Conservation (phyloP, 2,888 invertebrate genomes). For the Drosophila multiciliata region DNA sequence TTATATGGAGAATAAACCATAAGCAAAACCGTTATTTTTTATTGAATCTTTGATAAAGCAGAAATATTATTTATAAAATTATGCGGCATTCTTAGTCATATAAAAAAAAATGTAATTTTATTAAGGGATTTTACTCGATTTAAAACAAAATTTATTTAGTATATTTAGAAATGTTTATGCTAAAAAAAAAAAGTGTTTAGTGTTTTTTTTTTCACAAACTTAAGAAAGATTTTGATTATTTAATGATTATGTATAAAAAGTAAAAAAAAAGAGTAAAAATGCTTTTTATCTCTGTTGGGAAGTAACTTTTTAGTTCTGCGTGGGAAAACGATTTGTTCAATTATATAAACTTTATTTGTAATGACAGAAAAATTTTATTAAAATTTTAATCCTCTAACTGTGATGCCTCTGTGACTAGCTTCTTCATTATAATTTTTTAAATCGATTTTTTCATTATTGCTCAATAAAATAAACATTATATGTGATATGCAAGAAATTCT, state of each 20-base stretch:
- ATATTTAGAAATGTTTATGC: too few species aligned
- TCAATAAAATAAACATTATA: not conserved
- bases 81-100: not conserved
- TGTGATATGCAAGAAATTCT: not conserved
- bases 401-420: fast-evolving
- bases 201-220: not conserved
- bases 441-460: not conserved
- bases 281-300: too few species aligned
- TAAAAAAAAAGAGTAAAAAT: too few species aligned
- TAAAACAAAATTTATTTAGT: too few species aligned
- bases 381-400: not conserved
- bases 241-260: not conserved
- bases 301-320: too few species aligned
- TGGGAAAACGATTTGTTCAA: too few species aligned
- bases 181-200: not conserved
- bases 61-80: not conserved
- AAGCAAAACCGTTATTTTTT: not conserved
- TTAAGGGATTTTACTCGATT: too few species aligned
- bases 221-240: not conserved
- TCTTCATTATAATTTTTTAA: not conserved
- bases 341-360: not conserved
- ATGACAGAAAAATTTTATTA: not conserved
- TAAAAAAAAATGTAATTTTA: not conserved
- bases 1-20: not conserved
- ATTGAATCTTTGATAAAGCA: too few species aligned